Evolutionary conservation across 1,140 invertebrate species (phyloP).

Genomic region (Lineus longissimus): DNA sequence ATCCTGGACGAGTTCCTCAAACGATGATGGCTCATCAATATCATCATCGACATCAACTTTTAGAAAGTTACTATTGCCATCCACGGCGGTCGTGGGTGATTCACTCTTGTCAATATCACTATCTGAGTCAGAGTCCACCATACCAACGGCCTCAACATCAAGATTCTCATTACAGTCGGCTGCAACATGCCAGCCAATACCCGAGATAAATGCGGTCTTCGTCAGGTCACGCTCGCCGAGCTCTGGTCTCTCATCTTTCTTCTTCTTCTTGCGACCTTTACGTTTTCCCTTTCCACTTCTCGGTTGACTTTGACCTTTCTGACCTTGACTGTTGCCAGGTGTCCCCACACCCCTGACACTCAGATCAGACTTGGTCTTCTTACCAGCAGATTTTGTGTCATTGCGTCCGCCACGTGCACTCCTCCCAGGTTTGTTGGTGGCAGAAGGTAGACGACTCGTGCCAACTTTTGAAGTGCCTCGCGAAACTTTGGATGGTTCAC

Average conservation of each 20-base stretch:
- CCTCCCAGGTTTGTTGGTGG: too few relatives aligned
- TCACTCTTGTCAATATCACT: background rate
- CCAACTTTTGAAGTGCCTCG: too few relatives aligned
- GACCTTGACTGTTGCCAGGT: background rate
- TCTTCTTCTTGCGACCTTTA: slow-evolving; percentile 4
- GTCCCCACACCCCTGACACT: background rate
- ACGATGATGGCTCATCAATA: too few relatives aligned
- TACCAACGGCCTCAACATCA: slow-evolving; percentile 21
- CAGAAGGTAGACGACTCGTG: too few relatives aligned
- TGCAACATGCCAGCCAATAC: slow-evolving; percentile 48
- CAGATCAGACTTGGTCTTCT: too few relatives aligned
- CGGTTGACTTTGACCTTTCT: background rate
- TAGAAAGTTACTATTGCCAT: too few relatives aligned
- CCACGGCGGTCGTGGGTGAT: background rate
- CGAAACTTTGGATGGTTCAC: too few relatives aligned
- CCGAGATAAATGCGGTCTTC: slow-evolving; percentile 39
- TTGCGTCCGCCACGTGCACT: too few relatives aligned
- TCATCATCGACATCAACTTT: too few relatives aligned
- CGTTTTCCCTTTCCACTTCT: slow-evolving; percentile 2
- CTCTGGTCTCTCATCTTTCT: background rate
- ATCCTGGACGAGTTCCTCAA: too few relatives aligned
- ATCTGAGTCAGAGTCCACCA: too few relatives aligned
- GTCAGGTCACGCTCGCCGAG: slow-evolving; percentile 2
- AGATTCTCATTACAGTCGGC: slow-evolving; percentile 36
- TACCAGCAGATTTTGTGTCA: too few relatives aligned